Evolutionary conservation across 1,140 invertebrate genomes (phyloP).

Genomic region (Heterodera carotae): DNA sequence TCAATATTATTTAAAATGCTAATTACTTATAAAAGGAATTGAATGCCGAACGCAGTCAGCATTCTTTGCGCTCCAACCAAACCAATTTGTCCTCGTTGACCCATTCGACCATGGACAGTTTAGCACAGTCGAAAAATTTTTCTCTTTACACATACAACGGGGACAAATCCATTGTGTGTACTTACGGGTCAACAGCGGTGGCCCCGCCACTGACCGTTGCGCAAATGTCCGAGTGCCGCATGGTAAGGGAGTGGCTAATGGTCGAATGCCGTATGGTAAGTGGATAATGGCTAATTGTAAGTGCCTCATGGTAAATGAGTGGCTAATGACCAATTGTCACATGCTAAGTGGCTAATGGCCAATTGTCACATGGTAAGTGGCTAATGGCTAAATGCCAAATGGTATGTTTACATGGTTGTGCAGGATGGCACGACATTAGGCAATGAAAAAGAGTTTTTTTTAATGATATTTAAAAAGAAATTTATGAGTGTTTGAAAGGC

Average conservation of each 20-base stretch:
- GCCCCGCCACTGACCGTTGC: conserved; percentile 31
- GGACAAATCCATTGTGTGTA: conserved; percentile 52
- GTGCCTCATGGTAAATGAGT: too few relatives aligned
- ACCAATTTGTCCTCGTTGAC: conserved; percentile 49
- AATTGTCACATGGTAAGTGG: too few relatives aligned
- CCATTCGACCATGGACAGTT: conserved; percentile 59
- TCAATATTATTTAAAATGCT: too few relatives aligned
- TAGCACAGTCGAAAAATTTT: conserved; percentile 57
- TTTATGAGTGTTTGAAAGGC: too few relatives aligned
- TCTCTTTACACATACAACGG: conserved; percentile 46
- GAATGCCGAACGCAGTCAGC: not conserved
- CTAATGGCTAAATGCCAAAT: too few relatives aligned
- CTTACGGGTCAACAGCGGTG: conserved; percentile 40
- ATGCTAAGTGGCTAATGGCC: too few relatives aligned
- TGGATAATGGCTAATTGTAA: not conserved
- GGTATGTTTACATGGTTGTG: too few relatives aligned
- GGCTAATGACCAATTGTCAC: too few relatives aligned
- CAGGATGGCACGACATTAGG: too few relatives aligned
- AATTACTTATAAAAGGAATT: too few relatives aligned
- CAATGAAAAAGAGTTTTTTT: too few relatives aligned
- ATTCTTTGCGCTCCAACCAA: conserved; percentile 35
- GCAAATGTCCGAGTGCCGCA: conserved; percentile 46
- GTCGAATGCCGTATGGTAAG: conserved; percentile 42
- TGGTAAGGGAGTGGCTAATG: conserved; percentile 22
- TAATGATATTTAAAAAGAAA: too few relatives aligned